Percentiles rank a stretch among this genome's conserved stretches.
phyloP scores from a whole-genome alignment of 1,140 invertebrate genomes.

The Lepidurus arcticus region DNA sequence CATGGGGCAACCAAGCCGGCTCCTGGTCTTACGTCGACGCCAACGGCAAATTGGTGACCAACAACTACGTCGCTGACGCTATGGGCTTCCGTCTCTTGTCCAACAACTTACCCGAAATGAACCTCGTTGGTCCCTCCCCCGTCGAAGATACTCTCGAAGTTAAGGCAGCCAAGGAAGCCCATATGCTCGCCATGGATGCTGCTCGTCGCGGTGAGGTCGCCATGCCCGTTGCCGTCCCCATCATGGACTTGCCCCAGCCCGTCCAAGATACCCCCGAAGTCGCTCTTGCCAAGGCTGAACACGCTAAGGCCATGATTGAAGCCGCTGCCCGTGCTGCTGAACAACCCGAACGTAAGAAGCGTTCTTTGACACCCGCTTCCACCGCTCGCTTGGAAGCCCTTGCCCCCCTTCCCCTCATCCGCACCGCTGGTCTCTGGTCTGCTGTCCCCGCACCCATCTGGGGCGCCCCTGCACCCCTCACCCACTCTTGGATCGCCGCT shows the following conservation, averaged over 20 bases:
- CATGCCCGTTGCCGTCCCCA: too few species aligned
- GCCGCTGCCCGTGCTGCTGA: too few species aligned
- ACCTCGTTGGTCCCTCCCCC: background rate
- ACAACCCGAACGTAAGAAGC: too few species aligned
- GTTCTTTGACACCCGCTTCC: constrained; percentile 23
- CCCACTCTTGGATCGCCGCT: constrained; percentile 38
- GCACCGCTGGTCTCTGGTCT: constrained; percentile 16
- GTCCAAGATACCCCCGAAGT: too few species aligned
- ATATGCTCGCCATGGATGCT: too few species aligned
- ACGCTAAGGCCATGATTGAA: too few species aligned
- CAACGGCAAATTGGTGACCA: constrained; percentile 41
- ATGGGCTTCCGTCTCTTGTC: constrained; percentile 38
- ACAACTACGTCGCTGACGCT: constrained; percentile 44
- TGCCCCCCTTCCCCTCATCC: background rate
- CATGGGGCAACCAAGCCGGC: constrained; percentile 43
- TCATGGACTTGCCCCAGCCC: too few species aligned
- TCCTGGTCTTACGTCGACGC: constrained; percentile 45
- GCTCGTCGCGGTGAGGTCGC: too few species aligned
- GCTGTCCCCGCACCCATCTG: constrained; percentile 1
- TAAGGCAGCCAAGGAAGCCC: constrained; percentile 12
- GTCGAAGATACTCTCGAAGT: constrained; percentile 27
- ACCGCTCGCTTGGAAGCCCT: background rate
- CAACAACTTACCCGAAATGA: constrained; percentile 38
- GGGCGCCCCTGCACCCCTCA: constrained; percentile 31
- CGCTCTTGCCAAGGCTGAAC: too few species aligned